Conservation (phyloP, 1,140 invertebrate genomes). For the Rhyzopertha dominica region DNA sequence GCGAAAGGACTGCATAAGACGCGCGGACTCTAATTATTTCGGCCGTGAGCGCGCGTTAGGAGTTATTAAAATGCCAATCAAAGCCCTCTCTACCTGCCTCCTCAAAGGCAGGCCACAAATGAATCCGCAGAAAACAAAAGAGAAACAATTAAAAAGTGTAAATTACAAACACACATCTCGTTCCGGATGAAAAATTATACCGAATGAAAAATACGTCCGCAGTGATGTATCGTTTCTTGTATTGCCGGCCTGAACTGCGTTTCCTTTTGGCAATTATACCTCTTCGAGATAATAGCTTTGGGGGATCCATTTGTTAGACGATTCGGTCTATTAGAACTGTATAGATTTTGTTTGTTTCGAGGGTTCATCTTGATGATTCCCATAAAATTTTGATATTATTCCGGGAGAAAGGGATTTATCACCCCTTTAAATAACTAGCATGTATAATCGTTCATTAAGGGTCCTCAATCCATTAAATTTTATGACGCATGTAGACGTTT, state of each 20-base stretch:
- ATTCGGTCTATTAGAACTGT: no score
- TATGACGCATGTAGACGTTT: no score
- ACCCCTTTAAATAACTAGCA: no score
- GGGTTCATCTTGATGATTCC: no score
- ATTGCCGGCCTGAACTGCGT: slow-evolving; percentile 20
- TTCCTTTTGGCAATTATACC: slow-evolving; percentile 27
- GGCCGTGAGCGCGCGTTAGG: slow-evolving; percentile 12
- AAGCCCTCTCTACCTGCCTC: slow-evolving; percentile 11
- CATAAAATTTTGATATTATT: no score
- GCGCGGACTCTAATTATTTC: no score
- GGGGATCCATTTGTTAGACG: no score
- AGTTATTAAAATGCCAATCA: slow-evolving; percentile 28
- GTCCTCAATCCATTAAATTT: no score
- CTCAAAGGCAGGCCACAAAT: slow-evolving; percentile 21
- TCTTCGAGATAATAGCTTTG: slow-evolving; percentile 26
- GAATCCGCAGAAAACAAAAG: slow-evolving; percentile 25
- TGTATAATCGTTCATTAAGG: no score
- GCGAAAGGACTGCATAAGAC: no score
- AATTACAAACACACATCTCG: slow-evolving; percentile 34
- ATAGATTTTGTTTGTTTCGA: no score
- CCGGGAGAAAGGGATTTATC: no score
- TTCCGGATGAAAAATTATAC: slow-evolving; percentile 34
- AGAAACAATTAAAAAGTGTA: slow-evolving; percentile 39
- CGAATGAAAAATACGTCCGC: slow-evolving; percentile 33
- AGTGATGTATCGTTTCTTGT: slow-evolving; percentile 31